A percentile compares a stretch with the other conserved stretches of the same genome.
Evolutionary conservation across 1,140 invertebrate species (phyloP).

Genomic region (Ganaspis sp.): DNA sequence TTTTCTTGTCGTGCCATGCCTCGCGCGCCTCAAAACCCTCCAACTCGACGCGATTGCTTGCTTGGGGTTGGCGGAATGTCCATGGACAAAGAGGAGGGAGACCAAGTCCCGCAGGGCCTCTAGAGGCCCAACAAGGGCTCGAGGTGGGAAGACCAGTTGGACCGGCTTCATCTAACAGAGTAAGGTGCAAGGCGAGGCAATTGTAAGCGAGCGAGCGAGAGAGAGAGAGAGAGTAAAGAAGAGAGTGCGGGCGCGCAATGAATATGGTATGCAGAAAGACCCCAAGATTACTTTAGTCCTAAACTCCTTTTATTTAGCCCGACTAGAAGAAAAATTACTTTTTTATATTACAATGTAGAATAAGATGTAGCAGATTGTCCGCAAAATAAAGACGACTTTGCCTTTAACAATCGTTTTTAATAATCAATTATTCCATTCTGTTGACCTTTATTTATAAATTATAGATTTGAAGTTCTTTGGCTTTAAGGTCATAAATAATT

Average conservation of each 20-base stretch:
- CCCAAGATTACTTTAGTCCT: constrained; percentile 60
- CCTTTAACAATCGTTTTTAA: no score
- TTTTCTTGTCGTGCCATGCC: constrained; percentile 43
- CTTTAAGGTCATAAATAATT: no score
- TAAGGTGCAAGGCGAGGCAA: constrained; percentile 22
- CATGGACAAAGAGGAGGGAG: constrained; percentile 33
- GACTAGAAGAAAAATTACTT: no score
- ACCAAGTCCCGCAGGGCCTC: constrained; percentile 46
- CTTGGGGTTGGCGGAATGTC: constrained; percentile 53
- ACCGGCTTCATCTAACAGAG: constrained; percentile 51
- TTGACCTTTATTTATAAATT: no score
- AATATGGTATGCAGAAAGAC: constrained; percentile 59
- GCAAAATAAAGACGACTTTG: no score
- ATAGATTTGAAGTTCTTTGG: no score
- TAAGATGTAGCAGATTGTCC: no score
- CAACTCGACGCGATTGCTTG: constrained; percentile 33
- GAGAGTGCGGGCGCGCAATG: constrained; percentile 37
- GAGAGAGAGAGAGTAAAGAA: constrained; percentile 33
- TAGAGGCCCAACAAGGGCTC: constrained; percentile 45
- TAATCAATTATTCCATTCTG: no score
- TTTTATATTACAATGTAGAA: no score
- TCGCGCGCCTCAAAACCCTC: constrained; percentile 53
- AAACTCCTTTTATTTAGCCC: constrained; percentile 34
- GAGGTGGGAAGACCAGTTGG: constrained; percentile 51
- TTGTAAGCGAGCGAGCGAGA: constrained; percentile 20